Evolutionary conservation across 2,113 vertebrate species (phyloP).

Genomic region (Vicugna pacos): DNA sequence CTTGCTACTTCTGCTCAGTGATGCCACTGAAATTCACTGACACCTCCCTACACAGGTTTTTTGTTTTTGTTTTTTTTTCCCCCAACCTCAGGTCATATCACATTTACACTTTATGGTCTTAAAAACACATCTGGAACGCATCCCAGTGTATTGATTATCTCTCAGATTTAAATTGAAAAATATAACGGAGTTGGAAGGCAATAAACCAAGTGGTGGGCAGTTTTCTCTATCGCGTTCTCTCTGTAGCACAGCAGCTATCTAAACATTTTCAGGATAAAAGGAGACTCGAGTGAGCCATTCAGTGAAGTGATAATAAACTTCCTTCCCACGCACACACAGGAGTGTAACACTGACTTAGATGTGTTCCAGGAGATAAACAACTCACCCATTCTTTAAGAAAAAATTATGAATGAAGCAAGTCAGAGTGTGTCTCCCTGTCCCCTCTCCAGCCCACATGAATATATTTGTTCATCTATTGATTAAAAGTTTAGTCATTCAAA

Average conservation of each 20-base stretch:
- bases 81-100: not conserved
- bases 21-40: not conserved
- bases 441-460: not conserved
- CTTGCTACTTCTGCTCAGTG: not conserved
- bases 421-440: not conserved
- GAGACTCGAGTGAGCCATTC: not conserved
- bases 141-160: constrained; percentile 53
- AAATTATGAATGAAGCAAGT: not conserved
- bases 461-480: not conserved
- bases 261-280: constrained; percentile 18
- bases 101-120: constrained; percentile 3
- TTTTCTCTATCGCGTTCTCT: not conserved
- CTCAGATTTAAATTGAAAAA: constrained; percentile 65
- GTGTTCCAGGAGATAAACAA: not conserved
- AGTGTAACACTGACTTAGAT: not conserved
- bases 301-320: not conserved
- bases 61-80: not conserved
- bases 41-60: not conserved
- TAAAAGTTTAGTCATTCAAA: not conserved
- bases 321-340: not conserved
- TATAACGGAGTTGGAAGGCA: constrained; percentile 20
- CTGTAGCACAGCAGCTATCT: not conserved
- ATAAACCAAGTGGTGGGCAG: not conserved
- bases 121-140: not conserved
- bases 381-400: not conserved